phyloP scores from a whole-genome alignment of 2,113 vertebrate species.

The Willisornis vidua region DNA sequence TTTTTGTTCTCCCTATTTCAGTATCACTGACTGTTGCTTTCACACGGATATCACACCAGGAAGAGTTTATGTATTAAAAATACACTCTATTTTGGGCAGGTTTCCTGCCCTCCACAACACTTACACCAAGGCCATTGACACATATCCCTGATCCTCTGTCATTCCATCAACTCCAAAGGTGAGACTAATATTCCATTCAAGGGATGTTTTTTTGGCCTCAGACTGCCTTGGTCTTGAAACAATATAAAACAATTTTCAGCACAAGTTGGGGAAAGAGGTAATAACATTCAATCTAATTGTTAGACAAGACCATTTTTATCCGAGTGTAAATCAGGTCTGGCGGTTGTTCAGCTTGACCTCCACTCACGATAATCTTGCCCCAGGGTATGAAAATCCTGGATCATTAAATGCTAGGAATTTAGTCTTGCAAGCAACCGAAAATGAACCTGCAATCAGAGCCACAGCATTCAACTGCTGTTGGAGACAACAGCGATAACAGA shows the following conservation, averaged over 20 bases:
- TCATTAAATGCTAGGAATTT: slow-evolving; percentile 55
- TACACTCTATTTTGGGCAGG: neutral
- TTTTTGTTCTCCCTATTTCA: neutral
- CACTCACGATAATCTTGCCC: slow-evolving; percentile 54
- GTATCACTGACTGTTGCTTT: neutral
- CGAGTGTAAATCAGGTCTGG: slow-evolving; percentile 47
- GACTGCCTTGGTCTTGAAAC: neutral
- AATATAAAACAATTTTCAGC: neutral
- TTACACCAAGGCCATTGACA: neutral
- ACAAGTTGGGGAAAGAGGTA: neutral
- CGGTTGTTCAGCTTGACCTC: slow-evolving; percentile 56
- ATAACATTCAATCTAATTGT: slow-evolving; percentile 29
- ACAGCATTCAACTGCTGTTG: neutral
- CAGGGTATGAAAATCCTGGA: slow-evolving; percentile 61
- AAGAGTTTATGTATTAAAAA: neutral
- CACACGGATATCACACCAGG: neutral
- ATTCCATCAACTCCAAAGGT: neutral
- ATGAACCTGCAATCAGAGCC: neutral
- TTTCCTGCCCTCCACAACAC: neutral
- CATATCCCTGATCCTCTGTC: fast-evolving
- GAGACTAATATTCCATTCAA: neutral
- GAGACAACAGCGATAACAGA: neutral
- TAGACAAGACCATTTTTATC: slow-evolving; percentile 51
- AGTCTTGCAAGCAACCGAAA: slow-evolving; percentile 51
- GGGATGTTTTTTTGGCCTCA: neutral